Evolutionary conservation across 2,797 vertebrate genomes (phyloP), one percentile per base, ranked within the genome.

Genomic region (Gambusia yucatana): DNA sequence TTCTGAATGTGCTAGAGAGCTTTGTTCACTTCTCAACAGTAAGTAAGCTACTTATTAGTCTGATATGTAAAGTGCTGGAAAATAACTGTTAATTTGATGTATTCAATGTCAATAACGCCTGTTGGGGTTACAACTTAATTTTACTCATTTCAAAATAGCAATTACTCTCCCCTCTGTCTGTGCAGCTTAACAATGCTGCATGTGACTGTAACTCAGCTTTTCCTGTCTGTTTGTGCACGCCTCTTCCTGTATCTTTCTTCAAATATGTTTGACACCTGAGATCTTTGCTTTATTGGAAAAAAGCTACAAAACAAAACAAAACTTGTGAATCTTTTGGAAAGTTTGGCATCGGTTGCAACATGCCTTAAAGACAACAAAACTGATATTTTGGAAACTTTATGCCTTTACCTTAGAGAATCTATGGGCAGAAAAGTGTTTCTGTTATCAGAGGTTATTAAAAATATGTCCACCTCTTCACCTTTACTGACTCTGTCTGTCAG

Each of bases 401-500:
- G 48, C 6, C 20, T 50, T 50, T 50, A 22, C 6, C 48, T 50
- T 50, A 50, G 17, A 50, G 20, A 22, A 50, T 50, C 48, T 50
- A 22, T 20, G 6, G 48, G 48, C 5, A 50, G 20, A 7, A 20
- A 50, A 8, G 48, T 50, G 20, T 47, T 47, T 47, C 16, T 22
- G 48, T 2, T 20, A 33, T 33, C 74, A 72, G 78, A 79, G n/a
- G 78, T 77, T 43, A 57, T n/a, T 46, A 73, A 77, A 85, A 83
- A 85, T 79, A 82, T 75, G 57, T 81, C 77, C 77, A 41, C 84
- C 85, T 82, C 86, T 74, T 85, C 87, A 33, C 33, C 33, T 33
- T 33, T 33, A 1, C 33, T 33, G 33, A 33, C 33, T 33, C 33
- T 39, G 22, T 85, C 89, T 88, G 65, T 90, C 89, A 87, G 63